These are phyloP conservation scores for Acipenser oxyrinchus DNA, from an alignment of 2,797 vertebrate species.

Conservation along the genomic window DNA sequence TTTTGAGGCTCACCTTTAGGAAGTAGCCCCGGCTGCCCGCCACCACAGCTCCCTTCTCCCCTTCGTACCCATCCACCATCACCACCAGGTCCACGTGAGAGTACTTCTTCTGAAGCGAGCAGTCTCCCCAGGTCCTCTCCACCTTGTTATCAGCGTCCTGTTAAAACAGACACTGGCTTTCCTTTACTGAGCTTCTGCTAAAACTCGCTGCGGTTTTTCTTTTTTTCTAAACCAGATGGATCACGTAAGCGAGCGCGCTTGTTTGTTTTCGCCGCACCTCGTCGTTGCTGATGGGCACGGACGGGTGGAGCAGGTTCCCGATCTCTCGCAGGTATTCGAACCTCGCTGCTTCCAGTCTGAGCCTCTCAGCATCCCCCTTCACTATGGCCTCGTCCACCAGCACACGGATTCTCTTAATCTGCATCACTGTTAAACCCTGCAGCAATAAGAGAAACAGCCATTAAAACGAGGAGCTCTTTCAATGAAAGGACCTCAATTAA, in stretches of 20 bases:
- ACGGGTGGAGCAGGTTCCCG: conserved; percentile 88
- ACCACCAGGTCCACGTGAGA: conserved; percentile 95
- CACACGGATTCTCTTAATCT: conserved; percentile 84
- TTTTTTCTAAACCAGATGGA: not conserved
- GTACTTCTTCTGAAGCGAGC: conserved; percentile 78
- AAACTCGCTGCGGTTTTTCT: not conserved
- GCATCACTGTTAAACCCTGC: conserved; percentile 77
- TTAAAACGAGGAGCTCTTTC: not conserved
- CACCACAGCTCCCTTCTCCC: conserved; percentile 82
- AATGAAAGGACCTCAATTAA: too few species aligned
- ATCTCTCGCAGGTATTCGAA: conserved; percentile 88
- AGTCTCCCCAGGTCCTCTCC: conserved; percentile 86
- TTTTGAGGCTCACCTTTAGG: conserved; percentile 68
- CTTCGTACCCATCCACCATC: conserved; percentile 98
- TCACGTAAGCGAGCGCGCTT: not conserved
- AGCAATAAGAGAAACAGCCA: too few species aligned
- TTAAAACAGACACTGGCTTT: not conserved
- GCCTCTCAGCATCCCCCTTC: conserved; percentile 64
- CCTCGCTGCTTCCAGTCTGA: conserved; percentile 73
- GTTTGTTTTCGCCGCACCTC: conserved; percentile 61
- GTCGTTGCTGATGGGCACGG: conserved; percentile 92
- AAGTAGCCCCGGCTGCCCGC: conserved; percentile 95
- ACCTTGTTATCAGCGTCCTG: conserved; percentile 93
- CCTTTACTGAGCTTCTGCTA: not conserved
- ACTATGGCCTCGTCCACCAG: conserved; percentile 80